Conservation (phyloP, 2,888 invertebrate species). For the Netelia virgata region DNA sequence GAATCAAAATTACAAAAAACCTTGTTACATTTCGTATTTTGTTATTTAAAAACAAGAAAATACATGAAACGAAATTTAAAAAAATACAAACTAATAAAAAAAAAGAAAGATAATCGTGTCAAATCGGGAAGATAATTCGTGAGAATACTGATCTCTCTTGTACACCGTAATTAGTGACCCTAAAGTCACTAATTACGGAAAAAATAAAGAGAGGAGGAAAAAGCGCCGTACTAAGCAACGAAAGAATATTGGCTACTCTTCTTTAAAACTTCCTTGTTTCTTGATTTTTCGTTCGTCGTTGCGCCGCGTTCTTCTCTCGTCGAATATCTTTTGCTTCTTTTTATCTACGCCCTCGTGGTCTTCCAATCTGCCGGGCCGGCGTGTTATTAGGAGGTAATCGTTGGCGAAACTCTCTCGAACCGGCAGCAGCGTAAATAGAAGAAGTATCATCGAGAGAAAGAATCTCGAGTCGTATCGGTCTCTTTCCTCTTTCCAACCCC, state of each 20-base stretch:
- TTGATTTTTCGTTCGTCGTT: slow-evolving; percentile 32
- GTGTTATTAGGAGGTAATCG: slow-evolving; percentile 63
- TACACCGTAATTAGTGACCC: slow-evolving; percentile 36
- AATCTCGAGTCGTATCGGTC: slow-evolving; percentile 16
- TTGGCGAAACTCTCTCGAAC: slow-evolving; percentile 42
- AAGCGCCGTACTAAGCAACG: slow-evolving; percentile 21
- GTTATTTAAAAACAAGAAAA: no score
- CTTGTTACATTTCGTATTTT: no score
- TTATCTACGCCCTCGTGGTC: slow-evolving; percentile 44
- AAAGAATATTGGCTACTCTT: slow-evolving; percentile 40
- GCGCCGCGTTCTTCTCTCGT: slow-evolving; percentile 6
- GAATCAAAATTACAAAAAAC: no score
- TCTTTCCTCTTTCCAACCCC: background rate
- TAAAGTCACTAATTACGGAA: no score
- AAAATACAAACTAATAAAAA: no score
- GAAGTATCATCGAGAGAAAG: slow-evolving; percentile 43
- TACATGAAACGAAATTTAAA: no score
- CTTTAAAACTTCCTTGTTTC: slow-evolving; percentile 14
- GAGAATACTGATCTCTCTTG: background rate
- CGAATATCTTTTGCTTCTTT: slow-evolving; percentile 15
- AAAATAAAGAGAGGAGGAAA: background rate
- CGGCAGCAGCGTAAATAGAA: slow-evolving; percentile 32
- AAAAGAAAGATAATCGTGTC: no score
- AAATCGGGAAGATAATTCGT: no score
- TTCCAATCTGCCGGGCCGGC: slow-evolving; percentile 45